Evolutionary conservation across 2,888 invertebrate species (phyloP).

Genomic region (Microctonus aethiopoides): DNA sequence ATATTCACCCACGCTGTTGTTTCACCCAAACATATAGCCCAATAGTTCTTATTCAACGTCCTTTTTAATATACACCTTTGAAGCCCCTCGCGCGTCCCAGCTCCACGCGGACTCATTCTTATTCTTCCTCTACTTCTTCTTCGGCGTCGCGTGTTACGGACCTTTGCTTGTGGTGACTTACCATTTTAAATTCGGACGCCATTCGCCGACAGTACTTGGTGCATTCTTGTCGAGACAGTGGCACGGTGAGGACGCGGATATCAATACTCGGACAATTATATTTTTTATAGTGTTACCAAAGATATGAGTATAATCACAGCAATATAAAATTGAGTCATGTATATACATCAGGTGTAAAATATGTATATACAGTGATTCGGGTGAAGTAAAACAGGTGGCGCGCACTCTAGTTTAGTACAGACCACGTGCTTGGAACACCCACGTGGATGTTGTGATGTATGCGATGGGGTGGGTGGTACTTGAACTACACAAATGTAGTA

Average conservation of each 20-base stretch:
- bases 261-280: not conserved
- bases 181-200: constrained; percentile 52
- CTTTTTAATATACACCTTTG: constrained; percentile 6
- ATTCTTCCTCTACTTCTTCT: constrained; percentile 37
- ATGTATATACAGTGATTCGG: constrained; percentile 17
- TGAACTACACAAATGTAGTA: no score
- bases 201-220: constrained; percentile 37
- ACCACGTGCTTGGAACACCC: constrained; percentile 39
- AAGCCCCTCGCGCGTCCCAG: not conserved
- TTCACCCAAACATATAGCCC: not conserved
- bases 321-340: not conserved
- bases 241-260: constrained; percentile 46
- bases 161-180: constrained; percentile 48
- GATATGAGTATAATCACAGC: not conserved
- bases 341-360: not conserved
- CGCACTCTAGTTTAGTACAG: constrained; percentile 26
- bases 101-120: constrained; percentile 25
- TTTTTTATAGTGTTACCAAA: not conserved
- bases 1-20: not conserved
- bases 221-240: constrained; percentile 52
- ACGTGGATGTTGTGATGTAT: constrained; percentile 27
- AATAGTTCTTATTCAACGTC: constrained; percentile 15
- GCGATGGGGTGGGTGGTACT: not conserved
- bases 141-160: constrained; percentile 40
- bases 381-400: constrained; percentile 35